A percentile compares a stretch with the other conserved stretches of the same genome.
These are phyloP conservation scores for Pseudomyrmex cubaensis DNA, from an alignment of 1,140 invertebrate genomes.

Conservation along the genomic window DNA sequence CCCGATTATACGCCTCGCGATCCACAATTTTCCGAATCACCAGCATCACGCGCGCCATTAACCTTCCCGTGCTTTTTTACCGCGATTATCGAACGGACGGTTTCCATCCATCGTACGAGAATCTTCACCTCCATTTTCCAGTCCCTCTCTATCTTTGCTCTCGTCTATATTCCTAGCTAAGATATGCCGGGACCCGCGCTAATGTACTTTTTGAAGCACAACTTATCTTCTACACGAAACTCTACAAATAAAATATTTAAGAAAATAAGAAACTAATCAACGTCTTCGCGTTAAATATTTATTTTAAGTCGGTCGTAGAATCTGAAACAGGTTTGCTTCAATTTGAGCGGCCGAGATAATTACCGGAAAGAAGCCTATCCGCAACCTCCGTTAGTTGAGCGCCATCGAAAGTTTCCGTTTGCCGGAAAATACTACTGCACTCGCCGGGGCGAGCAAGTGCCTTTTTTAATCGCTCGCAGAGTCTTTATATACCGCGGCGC, in stretches of 20 bases:
- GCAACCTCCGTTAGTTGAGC: no score
- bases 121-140: neutral
- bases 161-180: neutral
- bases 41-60: slow-evolving; percentile 77
- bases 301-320: no score
- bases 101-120: slow-evolving; percentile 30
- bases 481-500: slow-evolving; percentile 25
- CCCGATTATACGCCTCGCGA: slow-evolving; percentile 75
- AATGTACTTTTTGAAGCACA: slow-evolving; percentile 69
- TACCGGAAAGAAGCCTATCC: no score
- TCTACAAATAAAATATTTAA: neutral
- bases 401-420: no score
- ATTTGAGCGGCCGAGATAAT: no score
- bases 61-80: slow-evolving; percentile 63
- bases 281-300: no score
- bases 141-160: neutral
- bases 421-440: neutral
- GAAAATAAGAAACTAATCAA: no score
- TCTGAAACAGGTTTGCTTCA: no score
- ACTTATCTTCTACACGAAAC: slow-evolving; percentile 74
- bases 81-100: slow-evolving; percentile 61
- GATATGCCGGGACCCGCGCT: slow-evolving; percentile 46
- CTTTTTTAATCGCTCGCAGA: slow-evolving; percentile 51
- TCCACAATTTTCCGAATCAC: slow-evolving; percentile 80
- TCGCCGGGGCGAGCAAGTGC: slow-evolving; percentile 36